Percentiles rank a stretch among this genome's conserved stretches.
These are phyloP conservation scores for Euphonia xanthogaster DNA, from an alignment of 2,797 vertebrate genomes.

Conservation along the genomic window DNA sequence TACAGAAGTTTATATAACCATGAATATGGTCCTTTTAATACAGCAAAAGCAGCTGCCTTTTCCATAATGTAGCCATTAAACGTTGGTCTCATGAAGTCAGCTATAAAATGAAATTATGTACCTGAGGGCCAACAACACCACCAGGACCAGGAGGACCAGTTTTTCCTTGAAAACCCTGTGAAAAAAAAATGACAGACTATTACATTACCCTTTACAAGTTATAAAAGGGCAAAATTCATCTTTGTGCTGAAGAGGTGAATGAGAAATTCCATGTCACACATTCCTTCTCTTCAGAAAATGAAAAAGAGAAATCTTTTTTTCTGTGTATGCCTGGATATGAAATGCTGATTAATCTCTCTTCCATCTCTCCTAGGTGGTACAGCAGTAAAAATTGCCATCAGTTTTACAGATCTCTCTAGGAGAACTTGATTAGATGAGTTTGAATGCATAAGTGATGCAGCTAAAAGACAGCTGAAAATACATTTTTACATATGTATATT, in stretches of 20 bases:
- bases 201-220: not conserved
- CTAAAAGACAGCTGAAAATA: conserved; percentile 9
- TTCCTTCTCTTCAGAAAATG: not conserved
- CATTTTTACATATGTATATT: not conserved
- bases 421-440: not conserved
- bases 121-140: conserved; percentile 97
- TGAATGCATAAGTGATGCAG: not conserved
- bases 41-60: not conserved
- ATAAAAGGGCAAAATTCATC: not conserved
- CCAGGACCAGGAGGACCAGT: conserved; percentile 97
- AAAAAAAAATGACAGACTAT: conserved; percentile 13
- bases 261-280: not conserved
- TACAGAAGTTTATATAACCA: not conserved
- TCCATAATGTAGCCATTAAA: not conserved
- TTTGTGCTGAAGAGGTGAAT: not conserved
- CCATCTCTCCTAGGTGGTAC: not conserved
- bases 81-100: not conserved
- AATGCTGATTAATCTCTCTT: conserved; percentile 36
- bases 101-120: conserved; percentile 46
- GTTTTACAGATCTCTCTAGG: not conserved
- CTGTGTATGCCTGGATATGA: not conserved
- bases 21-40: not conserved
- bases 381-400: not conserved
- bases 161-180: conserved; percentile 98
- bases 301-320: not conserved